Base-by-base conservation (phyloP, 2,113 vertebrate genomes). In the Gorsachius goisagi region DNA sequence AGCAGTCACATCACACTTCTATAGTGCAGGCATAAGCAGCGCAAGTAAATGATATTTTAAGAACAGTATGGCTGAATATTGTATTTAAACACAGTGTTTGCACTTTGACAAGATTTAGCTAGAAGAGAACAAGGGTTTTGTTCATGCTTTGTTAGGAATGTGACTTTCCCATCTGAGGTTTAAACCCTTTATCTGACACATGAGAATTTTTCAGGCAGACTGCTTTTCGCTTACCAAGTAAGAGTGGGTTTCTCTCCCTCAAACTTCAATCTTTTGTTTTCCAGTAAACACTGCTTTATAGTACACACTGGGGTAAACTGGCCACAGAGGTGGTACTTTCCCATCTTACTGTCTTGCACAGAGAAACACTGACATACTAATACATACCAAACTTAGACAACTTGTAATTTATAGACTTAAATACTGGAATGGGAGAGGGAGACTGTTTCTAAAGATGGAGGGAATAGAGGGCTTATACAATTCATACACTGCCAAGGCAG, bases 1-100 rank as follows among this genome's bases (percentile, higher is more conserved):
- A 98, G 97, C 96, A 97, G 92, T 97, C 97, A 97, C 98, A 96
- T 97, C 97, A 98, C 95, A 89, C 95, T 97, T 96, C 92, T 97
- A 95, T 93, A 97, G 88, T 97, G 97, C 95, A 97, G 97, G 97
- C 97, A 91, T 96, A 97, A 98, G 98, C 97, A 97, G 96, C 95
- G 94, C 97, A 98, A 97, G 86, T 98, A 96, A 94, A 90, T 96
- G 92, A 92, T 95, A 83, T 94, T 96, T 97, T 95, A 92, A 96
- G 95, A 97, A 96, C 95, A 96, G 93, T 97, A 97, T 98, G 95
- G 96, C 97, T 98, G 97, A 92, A 94, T 97, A 97, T 95, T 96
- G 97, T 97, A 90, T 98, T 97, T 97, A 97, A 96, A 97, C 94
- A 98, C 81, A 95, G 97, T 97, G 96, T 96, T 97, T 97, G 96